Percentiles rank a stretch among this genome's conserved stretches.
Evolutionary conservation across 2,888 invertebrate species (phyloP).

Genomic region (Mythimna loreyi): DNA sequence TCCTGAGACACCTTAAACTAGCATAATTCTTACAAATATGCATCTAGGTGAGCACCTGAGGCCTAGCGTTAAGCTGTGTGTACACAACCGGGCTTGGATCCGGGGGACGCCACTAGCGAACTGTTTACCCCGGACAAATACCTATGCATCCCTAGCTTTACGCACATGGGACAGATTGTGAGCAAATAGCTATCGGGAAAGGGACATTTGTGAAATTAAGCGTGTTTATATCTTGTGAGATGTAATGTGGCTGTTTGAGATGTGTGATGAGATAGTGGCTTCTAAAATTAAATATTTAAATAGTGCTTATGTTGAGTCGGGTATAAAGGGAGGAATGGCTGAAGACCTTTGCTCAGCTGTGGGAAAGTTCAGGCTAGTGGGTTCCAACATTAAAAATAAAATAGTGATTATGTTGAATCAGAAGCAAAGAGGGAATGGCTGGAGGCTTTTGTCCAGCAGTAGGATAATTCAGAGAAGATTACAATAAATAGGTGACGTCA

Average conservation of each 20-base stretch:
- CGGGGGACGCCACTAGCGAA: conserved; percentile 55
- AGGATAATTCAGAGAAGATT: no score
- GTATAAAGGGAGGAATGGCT: no score
- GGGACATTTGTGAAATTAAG: conserved; percentile 34
- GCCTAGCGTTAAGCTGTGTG: conserved; percentile 52
- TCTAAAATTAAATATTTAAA: no score
- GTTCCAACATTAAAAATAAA: no score
- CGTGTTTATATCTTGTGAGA: background rate
- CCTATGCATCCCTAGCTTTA: conserved; percentile 56
- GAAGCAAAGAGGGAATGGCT: no score
- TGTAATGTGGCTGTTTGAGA: background rate
- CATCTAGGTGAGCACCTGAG: conserved; percentile 60
- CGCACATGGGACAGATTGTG: conserved; percentile 52
- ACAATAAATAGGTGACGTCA: no score
- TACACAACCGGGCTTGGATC: conserved; percentile 56
- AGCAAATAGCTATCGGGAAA: conserved; percentile 50
- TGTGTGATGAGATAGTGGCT: no score
- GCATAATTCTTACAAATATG: conserved; percentile 59
- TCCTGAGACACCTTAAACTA: background rate
- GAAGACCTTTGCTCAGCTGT: no score
- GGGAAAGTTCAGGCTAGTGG: no score
- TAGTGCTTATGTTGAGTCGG: no score
- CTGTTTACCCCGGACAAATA: conserved; percentile 66
- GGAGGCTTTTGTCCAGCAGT: no score
- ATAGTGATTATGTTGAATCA: no score